phyloP scores from a whole-genome alignment of 1,140 invertebrate species.

The Uloborus diversus region DNA sequence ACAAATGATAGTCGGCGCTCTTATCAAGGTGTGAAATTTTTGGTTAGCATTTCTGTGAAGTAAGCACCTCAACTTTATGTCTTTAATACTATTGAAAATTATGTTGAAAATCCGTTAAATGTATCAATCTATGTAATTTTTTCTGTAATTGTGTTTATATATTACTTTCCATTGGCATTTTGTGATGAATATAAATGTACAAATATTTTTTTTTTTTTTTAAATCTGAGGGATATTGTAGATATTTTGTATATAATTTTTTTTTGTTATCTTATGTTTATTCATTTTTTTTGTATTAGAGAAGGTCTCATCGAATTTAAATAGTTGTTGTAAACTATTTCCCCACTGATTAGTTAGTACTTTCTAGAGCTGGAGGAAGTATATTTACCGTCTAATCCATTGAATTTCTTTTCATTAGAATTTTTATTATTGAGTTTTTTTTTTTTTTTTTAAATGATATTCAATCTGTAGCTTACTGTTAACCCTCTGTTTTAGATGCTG shows the following conservation, averaged over 20 bases:
- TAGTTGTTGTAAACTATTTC: neutral
- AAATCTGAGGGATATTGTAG: neutral
- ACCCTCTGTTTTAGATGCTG: no score
- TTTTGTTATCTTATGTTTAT: no score
- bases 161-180: neutral
- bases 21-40: conserved; percentile 69
- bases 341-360: no score
- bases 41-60: conserved; percentile 66
- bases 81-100: neutral
- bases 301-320: neutral
- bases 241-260: neutral
- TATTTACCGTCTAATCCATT: no score
- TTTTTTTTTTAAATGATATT: no score
- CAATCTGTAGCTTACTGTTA: no score
- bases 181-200: neutral
- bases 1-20: conserved; percentile 66
- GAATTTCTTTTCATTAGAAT: no score
- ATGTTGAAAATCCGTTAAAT: neutral
- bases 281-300: no score
- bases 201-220: neutral
- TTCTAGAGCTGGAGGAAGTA: no score
- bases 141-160: no score
- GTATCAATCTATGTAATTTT: no score
- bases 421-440: no score
- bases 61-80: conserved; percentile 56